Evolutionary conservation across 35 echinoderm and acorn worm genomes (phyloP), one percentile per base, ranked within the genome.

Genomic region (Amphiura filiformis): DNA sequence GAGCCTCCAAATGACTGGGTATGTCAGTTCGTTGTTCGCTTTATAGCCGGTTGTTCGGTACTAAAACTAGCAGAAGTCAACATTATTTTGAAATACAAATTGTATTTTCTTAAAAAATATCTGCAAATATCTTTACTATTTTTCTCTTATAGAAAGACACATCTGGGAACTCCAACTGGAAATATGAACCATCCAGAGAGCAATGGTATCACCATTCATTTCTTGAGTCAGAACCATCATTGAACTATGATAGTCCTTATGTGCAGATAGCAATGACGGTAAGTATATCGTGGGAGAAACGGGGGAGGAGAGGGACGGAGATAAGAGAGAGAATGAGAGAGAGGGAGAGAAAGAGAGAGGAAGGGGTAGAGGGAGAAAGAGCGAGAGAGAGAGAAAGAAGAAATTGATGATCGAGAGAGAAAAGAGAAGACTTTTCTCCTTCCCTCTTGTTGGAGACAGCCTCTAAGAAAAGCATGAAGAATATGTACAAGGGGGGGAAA

Each of bases 201-300:
- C 88, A 90, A 75, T 90, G 81, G 56, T 83, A 84, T 41, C 65
- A 76, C 22, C 80, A 89, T 37, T 76, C 88, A n/a, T 15, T 90
- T 84, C 76, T 57, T 35, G 35, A 75, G 18, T 34, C 75, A 12
- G 88, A 90, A 35, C 88, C 88, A 2, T 57, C 82, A 49, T 38
- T 90, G 39, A 90, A 90, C 75, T 90, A 82, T 39, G 31, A 38
- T 1, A 90, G 76, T 44, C 31, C 79, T 1, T 34, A n/a, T 0
- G 81, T 90, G 15, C 26, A 77, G n/a, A 35, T 32, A 77, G 75
- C 75, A 5, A 32, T 77, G n/a, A 12, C 26, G 3, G 75, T 35
- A n/a, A n/a, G n/a, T n/a, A n/a, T n/a, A n/a, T n/a, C n/a, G n/a
- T n/a, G n/a, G n/a, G n/a, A n/a, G n/a, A n/a, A n/a, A n/a, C n/a